These are phyloP conservation scores for Propsilocerus akamusi DNA, from an alignment of 1,140 invertebrate species.

Conservation along the genomic window DNA sequence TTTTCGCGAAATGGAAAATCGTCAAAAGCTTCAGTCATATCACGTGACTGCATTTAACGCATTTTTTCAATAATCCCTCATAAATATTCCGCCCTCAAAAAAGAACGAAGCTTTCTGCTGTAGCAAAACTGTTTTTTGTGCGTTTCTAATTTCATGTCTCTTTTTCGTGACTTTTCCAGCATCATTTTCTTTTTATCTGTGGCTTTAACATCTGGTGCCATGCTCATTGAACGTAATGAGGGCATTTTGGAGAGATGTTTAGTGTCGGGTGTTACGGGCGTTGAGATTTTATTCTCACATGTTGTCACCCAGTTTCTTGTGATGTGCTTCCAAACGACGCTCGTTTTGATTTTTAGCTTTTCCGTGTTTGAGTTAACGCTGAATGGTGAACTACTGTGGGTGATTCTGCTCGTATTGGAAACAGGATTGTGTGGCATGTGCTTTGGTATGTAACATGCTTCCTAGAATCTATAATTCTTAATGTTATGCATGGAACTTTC, in stretches of 20 bases:
- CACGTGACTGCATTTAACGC: too few relatives aligned
- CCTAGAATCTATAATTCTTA: constrained; percentile 6
- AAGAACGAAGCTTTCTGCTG: too few relatives aligned
- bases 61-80: background rate
- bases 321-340: constrained; percentile 63
- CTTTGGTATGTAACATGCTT: constrained; percentile 39
- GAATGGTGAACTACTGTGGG: constrained; percentile 54
- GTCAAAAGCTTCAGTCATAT: too few relatives aligned
- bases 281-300: constrained; percentile 66
- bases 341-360: constrained; percentile 70
- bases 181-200: constrained; percentile 91
- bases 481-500: too few relatives aligned
- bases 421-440: constrained; percentile 86
- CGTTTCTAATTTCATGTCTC: too few relatives aligned
- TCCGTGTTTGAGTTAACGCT: constrained; percentile 63
- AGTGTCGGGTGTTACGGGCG: constrained; percentile 54
- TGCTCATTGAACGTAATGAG: constrained; percentile 79
- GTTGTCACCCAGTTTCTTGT: constrained; percentile 75
- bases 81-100: background rate
- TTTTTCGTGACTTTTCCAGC: constrained; percentile 28
- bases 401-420: constrained; percentile 57
- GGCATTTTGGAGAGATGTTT: constrained; percentile 74
- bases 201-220: constrained; percentile 74
- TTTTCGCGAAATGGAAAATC: too few relatives aligned
- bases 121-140: constrained; percentile 10